Conservation (phyloP, 1,140 invertebrate genomes). For the Apis laboriosa region DNA sequence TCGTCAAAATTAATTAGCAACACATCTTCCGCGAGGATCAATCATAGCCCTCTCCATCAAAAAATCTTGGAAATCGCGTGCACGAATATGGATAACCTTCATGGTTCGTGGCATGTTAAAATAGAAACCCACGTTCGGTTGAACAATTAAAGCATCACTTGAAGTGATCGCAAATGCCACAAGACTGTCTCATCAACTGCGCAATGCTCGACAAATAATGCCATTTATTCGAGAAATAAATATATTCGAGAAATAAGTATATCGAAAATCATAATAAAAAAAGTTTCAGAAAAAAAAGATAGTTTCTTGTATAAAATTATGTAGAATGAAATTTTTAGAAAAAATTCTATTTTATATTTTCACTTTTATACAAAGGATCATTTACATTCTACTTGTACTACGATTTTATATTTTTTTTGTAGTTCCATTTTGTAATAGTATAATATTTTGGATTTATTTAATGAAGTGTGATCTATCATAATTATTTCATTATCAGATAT, state of each 20-base stretch:
- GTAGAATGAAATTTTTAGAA: too few relatives aligned
- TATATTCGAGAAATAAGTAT: background rate
- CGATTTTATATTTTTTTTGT: too few relatives aligned
- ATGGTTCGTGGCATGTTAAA: constrained; percentile 53
- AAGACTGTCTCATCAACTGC: constrained; percentile 33
- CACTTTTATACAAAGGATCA: too few relatives aligned
- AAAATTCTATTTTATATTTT: too few relatives aligned
- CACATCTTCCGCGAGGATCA: background rate
- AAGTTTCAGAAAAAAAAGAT: too few relatives aligned
- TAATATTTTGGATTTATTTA: background rate
- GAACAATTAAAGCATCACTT: constrained; percentile 69
- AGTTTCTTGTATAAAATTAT: too few relatives aligned
- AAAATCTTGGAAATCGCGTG: background rate
- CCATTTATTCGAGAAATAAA: constrained; percentile 34
- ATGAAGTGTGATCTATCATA: too few relatives aligned
- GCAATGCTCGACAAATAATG: constrained; percentile 6
- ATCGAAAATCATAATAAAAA: too few relatives aligned
- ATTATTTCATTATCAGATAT: too few relatives aligned
- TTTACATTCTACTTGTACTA: too few relatives aligned
- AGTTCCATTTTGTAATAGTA: too few relatives aligned
- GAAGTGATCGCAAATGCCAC: constrained; percentile 48
- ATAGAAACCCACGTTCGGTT: constrained; percentile 68
- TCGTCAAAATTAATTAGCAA: constrained; percentile 5
- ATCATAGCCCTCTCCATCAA: background rate
- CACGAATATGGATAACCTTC: background rate